phyloP scores from a whole-genome alignment of 2,888 invertebrate species.

The Lepetodrilus schrolli region DNA sequence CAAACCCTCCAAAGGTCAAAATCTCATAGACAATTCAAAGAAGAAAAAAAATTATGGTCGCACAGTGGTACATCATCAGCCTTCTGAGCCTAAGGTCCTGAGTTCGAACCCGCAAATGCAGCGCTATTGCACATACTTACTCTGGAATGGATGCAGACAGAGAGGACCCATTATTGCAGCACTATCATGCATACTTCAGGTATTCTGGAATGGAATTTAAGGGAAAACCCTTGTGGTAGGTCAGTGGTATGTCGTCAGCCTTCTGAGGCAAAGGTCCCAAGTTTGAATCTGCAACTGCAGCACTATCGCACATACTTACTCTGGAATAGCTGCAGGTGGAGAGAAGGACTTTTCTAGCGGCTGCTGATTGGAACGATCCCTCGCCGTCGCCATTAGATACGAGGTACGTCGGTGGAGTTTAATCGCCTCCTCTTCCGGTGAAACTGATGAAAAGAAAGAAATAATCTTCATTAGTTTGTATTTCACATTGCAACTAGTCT shows the following conservation, averaged over 20 bases:
- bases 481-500: too few species aligned
- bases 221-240: background rate
- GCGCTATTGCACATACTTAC: background rate
- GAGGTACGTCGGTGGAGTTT: constrained; percentile 87
- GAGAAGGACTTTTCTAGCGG: constrained; percentile 39
- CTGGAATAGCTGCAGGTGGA: constrained; percentile 7
- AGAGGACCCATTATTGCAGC: too few species aligned
- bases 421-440: constrained; percentile 80
- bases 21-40: too few species aligned
- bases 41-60: background rate
- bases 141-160: constrained; percentile 13
- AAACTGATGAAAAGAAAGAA: constrained; percentile 44
- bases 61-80: too few species aligned
- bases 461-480: too few species aligned
- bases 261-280: too few species aligned
- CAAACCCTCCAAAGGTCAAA: too few species aligned
- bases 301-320: background rate
- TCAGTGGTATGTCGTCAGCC: too few species aligned
- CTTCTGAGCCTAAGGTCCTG: too few species aligned
- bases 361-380: constrained; percentile 58
- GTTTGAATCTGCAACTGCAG: background rate
- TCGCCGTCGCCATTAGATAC: constrained; percentile 91
- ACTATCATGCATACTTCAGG: too few species aligned
- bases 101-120: background rate
- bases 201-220: background rate